phyloP scores from a whole-genome alignment of 2,113 vertebrate species.

The Grammomys surdaster region DNA sequence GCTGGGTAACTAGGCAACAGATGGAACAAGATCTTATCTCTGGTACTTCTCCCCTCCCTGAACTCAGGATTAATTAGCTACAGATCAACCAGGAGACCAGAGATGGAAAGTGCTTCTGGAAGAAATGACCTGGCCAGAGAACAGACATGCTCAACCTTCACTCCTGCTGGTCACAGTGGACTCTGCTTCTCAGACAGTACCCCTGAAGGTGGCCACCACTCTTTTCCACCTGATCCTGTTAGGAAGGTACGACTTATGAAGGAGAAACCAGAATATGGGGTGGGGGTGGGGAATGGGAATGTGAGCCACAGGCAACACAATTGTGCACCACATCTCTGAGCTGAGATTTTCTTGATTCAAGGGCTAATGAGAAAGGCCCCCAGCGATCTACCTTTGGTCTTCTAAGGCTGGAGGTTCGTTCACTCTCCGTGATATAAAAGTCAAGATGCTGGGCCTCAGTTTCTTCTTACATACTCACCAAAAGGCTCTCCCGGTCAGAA shows the following conservation, averaged over 20 bases:
- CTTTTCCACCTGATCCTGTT: neutral
- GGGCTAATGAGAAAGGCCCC: neutral
- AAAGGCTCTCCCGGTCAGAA: neutral
- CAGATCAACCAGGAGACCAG: neutral
- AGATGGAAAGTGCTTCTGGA: neutral
- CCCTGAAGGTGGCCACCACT: neutral
- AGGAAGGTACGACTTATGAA: neutral
- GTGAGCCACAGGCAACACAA: neutral
- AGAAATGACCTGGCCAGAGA: neutral
- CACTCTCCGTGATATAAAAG: neutral
- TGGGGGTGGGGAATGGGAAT: too few relatives aligned
- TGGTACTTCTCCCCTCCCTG: neutral
- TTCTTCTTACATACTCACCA: neutral
- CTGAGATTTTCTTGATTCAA: neutral
- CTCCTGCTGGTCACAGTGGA: neutral
- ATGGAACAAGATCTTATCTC: neutral
- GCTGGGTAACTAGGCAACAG: neutral
- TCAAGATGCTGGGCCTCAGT: neutral
- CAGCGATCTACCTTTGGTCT: neutral
- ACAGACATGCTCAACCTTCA: neutral
- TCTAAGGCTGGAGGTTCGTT: too few relatives aligned
- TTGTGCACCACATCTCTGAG: neutral
- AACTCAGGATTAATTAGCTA: neutral
- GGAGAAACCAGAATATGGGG: neutral
- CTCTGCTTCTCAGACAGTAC: neutral